These are phyloP conservation scores for Bufo bufo DNA, from an alignment of 2,113 vertebrate genomes.

Conservation along the genomic window DNA sequence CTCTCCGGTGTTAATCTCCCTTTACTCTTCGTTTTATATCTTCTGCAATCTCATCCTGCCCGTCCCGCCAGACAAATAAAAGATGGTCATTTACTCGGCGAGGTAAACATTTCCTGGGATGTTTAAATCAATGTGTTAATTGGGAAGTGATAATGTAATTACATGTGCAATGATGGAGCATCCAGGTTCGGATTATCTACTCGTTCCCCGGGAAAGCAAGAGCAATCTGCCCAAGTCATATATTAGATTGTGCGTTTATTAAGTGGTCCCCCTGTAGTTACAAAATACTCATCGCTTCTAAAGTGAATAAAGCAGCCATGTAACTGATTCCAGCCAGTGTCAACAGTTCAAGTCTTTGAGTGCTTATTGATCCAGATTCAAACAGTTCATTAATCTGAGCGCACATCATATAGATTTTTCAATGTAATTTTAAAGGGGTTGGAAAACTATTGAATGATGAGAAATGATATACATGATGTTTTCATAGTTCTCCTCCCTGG, in stretches of 20 bases:
- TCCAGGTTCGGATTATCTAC: conserved; percentile 78
- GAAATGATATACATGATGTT: conserved; percentile 78
- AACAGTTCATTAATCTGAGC: conserved; percentile 85
- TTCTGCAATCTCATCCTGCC: not conserved
- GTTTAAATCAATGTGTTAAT: conserved; percentile 78
- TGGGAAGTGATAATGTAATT: conserved; percentile 78
- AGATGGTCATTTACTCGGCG: conserved; percentile 48
- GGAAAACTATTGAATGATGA: conserved; percentile 82
- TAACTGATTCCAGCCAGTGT: conserved; percentile 76
- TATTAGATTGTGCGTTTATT: conserved; percentile 80
- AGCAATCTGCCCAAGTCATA: conserved; percentile 72
- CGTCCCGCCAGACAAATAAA: conserved; percentile 8
- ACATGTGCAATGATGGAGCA: conserved; percentile 76
- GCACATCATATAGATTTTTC: conserved; percentile 82
- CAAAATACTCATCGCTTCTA: conserved; percentile 70
- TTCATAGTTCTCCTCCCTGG: conserved; percentile 68
- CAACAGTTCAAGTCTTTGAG: conserved; percentile 74
- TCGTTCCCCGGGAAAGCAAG: conserved; percentile 74
- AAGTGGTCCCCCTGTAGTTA: conserved; percentile 76
- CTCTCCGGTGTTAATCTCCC: not conserved
- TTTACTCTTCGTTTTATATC: not conserved
- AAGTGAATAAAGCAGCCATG: conserved; percentile 68
- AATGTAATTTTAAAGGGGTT: conserved; percentile 76
- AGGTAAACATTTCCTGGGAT: conserved; percentile 73
- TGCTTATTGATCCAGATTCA: conserved; percentile 78